phyloP scores from a whole-genome alignment of 1,140 invertebrate species.

The Notospermus geniculatus region DNA sequence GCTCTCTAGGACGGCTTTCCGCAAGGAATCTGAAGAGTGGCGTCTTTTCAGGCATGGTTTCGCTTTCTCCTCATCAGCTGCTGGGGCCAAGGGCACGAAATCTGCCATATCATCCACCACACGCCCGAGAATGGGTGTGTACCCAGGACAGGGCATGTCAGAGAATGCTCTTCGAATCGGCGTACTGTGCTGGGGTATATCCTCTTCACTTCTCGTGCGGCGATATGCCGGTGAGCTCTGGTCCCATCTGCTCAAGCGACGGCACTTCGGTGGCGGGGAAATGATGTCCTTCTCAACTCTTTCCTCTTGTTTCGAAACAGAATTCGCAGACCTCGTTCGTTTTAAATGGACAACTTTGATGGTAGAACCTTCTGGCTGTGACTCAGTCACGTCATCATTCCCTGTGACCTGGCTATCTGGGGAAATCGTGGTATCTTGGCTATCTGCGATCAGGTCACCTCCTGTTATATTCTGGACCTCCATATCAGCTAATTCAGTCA shows the following conservation, averaged over 20 bases:
- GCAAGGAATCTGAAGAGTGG: background rate
- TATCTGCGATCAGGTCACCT: no score
- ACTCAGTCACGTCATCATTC: background rate
- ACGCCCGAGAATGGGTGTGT: background rate
- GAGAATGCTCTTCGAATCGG: slow-evolving; percentile 1
- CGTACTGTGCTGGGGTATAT: slow-evolving; percentile 8
- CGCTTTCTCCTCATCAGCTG: background rate
- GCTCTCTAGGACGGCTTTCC: background rate
- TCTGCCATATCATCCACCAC: background rate
- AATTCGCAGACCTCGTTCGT: slow-evolving; percentile 5
- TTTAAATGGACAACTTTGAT: slow-evolving; percentile 11
- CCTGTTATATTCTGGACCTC: no score
- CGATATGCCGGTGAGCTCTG: background rate
- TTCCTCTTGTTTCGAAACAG: background rate
- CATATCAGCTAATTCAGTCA: no score
- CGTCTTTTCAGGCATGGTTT: no score
- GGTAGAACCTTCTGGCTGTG: background rate
- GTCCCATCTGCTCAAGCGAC: slow-evolving; percentile 10
- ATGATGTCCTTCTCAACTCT: slow-evolving; percentile 8
- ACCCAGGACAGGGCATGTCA: slow-evolving; percentile 1
- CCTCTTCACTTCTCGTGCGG: slow-evolving; percentile 5
- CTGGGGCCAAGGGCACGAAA: background rate
- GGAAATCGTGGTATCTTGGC: no score
- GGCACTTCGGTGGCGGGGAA: slow-evolving; percentile 1
- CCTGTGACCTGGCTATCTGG: no score